A percentile compares a stretch with the other conserved stretches of the same genome.
These are phyloP conservation scores for Remorina albescens DNA, from an alignment of 2,797 vertebrate genomes.

Conservation along the genomic window DNA sequence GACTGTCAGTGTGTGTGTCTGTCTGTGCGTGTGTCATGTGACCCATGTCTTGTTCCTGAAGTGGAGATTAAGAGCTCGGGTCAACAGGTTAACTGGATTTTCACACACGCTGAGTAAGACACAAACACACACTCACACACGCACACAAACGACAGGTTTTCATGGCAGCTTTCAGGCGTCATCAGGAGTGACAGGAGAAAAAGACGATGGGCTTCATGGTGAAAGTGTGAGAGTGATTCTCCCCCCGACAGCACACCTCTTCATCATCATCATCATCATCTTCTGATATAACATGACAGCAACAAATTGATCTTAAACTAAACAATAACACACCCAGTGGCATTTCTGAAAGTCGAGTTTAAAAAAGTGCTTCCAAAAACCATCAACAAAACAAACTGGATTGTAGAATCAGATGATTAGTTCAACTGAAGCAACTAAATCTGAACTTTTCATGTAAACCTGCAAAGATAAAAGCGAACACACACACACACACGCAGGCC, in stretches of 20 bases:
- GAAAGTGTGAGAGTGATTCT: conserved; percentile 9
- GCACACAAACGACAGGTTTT: conserved; percentile 40
- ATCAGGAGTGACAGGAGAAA: conserved; percentile 5
- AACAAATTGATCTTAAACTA: neutral
- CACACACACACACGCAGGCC: too few species aligned
- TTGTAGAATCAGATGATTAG: too few species aligned
- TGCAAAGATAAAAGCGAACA: too few species aligned
- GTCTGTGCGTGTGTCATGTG: conserved; percentile 55
- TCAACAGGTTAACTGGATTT: conserved; percentile 65
- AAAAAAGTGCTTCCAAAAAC: too few species aligned
- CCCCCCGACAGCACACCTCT: neutral
- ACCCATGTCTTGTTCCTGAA: conserved; percentile 51
- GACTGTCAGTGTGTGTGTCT: neutral
- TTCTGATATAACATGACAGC: neutral
- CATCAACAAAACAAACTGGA: too few species aligned
- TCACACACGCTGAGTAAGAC: conserved; percentile 55
- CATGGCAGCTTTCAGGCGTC: conserved; percentile 44
- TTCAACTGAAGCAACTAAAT: too few species aligned
- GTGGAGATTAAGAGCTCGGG: conserved; percentile 59
- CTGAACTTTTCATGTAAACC: too few species aligned
- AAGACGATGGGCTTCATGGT: conserved; percentile 16
- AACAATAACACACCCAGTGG: too few species aligned
- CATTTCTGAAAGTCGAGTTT: too few species aligned
- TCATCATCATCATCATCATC: neutral
- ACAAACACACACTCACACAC: conserved; percentile 54